Percentiles rank a stretch among this genome's conserved stretches.
Evolutionary conservation across 2,797 vertebrate species (phyloP).

Genomic region (Pipistrellus pipistrellus): DNA sequence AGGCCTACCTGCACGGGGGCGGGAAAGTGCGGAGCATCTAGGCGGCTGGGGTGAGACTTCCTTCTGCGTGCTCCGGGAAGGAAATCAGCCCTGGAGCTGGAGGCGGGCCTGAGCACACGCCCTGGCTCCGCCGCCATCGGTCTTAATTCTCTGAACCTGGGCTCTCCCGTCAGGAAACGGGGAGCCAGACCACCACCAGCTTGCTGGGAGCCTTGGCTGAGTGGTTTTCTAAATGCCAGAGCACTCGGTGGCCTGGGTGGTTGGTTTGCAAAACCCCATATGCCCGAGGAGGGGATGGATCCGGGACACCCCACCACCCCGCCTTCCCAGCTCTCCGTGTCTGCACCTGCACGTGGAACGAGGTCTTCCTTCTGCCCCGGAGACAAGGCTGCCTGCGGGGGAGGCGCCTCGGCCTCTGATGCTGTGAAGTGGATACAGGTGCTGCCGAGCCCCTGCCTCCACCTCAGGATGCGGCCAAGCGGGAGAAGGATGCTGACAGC

Average conservation of each 20-base stretch:
- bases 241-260: not conserved
- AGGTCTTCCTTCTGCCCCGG: constrained; percentile 24
- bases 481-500: not conserved
- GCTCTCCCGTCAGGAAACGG: not conserved
- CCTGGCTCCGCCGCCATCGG: not conserved
- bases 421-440: not conserved
- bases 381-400: not conserved
- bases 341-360: not conserved
- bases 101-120: not conserved
- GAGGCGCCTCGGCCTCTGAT: not conserved
- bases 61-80: accelerated
- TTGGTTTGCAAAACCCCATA: not conserved
- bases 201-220: no score
- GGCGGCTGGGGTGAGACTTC: not conserved
- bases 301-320: not conserved
- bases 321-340: not conserved
- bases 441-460: not conserved
- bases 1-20: not conserved
- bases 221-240: not conserved
- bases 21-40: not conserved
- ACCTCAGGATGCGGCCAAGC: not conserved
- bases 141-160: not conserved
- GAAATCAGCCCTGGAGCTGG: not conserved
- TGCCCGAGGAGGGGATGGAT: not conserved
- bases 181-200: not conserved